Evolutionary conservation across 2,888 invertebrate species (phyloP).

Genomic region (Meta bourneti): DNA sequence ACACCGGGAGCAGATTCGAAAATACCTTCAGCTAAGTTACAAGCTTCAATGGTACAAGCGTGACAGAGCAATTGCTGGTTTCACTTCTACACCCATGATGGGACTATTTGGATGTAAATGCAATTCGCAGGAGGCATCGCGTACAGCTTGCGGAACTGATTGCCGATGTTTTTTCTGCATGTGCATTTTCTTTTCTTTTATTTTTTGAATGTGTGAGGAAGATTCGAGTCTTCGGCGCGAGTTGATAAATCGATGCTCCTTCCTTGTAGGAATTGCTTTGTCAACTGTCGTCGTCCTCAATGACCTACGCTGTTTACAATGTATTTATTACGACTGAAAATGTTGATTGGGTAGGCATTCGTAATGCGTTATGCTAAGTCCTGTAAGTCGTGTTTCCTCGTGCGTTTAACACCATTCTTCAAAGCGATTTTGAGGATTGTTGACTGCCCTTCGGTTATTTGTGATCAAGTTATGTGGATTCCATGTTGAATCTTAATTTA

Average conservation of each 20-base stretch:
- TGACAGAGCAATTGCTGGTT: slow-evolving; percentile 63
- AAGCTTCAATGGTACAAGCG: slow-evolving; percentile 31
- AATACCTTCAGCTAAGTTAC: background rate
- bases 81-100: slow-evolving; percentile 54
- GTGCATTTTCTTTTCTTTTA: background rate
- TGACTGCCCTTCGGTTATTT: too few relatives aligned
- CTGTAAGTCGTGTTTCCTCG: background rate
- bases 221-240: background rate
- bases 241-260: background rate
- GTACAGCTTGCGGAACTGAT: slow-evolving; percentile 56
- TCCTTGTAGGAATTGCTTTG: background rate
- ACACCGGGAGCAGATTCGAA: slow-evolving; percentile 10
- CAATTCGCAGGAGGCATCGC: background rate
- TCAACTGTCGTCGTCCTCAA: slow-evolving; percentile 25
- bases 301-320: slow-evolving; percentile 14
- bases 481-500: too few relatives aligned
- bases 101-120: slow-evolving; percentile 62
- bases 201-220: background rate
- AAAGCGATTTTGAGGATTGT: background rate
- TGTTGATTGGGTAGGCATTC: background rate
- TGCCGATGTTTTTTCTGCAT: background rate
- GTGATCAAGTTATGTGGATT: too few relatives aligned
- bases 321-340: background rate
- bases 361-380: background rate
- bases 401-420: background rate